Evolutionary conservation across 2,797 vertebrate genomes (phyloP).

Genomic region (Molothrus aeneus): DNA sequence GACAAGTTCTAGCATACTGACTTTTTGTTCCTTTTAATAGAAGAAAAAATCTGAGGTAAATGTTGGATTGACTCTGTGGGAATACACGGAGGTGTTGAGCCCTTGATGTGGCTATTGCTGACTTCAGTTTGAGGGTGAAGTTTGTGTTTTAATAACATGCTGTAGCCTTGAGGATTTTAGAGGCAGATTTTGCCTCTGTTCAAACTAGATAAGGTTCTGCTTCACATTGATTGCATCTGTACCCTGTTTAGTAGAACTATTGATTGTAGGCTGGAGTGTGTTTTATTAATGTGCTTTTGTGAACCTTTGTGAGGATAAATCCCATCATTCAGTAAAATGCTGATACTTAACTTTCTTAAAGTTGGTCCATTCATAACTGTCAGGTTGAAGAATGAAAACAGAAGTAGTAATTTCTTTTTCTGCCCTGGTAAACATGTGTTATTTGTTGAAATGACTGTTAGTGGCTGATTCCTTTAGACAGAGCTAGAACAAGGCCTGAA

Average conservation of each 20-base stretch:
- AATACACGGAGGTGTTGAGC: neutral
- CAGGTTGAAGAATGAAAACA: neutral
- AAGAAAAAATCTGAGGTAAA: neutral
- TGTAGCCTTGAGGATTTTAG: neutral
- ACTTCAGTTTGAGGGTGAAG: neutral
- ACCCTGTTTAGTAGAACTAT: neutral
- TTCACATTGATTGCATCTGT: neutral
- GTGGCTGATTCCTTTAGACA: neutral
- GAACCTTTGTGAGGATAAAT: neutral
- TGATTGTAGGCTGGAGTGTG: neutral
- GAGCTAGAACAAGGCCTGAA: neutral
- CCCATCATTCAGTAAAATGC: neutral
- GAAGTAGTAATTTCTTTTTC: neutral
- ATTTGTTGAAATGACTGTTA: neutral
- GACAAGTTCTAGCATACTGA: neutral
- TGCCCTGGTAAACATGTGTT: neutral
- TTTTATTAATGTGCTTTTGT: neutral
- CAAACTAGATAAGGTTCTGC: neutral
- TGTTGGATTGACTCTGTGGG: neutral
- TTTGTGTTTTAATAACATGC: neutral
- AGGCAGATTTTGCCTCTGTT: neutral
- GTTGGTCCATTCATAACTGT: neutral
- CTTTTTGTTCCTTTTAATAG: neutral
- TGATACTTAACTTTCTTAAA: neutral
- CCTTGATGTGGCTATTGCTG: neutral